Evolutionary conservation across 2,888 invertebrate species (phyloP).

Genomic region (Neoascia interrupta): DNA sequence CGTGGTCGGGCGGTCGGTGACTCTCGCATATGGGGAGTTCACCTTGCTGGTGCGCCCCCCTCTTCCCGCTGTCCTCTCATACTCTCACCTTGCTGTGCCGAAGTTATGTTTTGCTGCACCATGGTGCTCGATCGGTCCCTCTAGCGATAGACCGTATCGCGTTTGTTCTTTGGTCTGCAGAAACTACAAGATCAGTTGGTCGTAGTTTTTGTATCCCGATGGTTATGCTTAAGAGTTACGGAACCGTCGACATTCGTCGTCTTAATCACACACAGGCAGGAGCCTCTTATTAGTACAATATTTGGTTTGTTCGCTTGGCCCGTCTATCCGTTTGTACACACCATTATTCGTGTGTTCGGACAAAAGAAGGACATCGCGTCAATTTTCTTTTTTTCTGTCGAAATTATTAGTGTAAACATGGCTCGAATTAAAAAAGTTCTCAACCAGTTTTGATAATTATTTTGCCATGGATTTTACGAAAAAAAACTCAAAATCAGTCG

Average conservation of each 20-base stretch:
- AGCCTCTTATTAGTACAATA: slow-evolving; percentile 37
- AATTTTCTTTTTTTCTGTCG: slow-evolving; percentile 9
- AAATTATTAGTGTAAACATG: too few species aligned
- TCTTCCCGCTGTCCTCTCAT: too few species aligned
- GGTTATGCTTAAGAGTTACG: slow-evolving; percentile 32
- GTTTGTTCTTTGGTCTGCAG: slow-evolving; percentile 60
- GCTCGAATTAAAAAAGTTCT: too few species aligned
- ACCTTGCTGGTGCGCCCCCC: slow-evolving; percentile 64
- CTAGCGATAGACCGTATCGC: slow-evolving; percentile 55
- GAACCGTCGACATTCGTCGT: slow-evolving; percentile 7
- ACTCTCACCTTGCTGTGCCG: too few species aligned
- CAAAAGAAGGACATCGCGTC: slow-evolving; percentile 46
- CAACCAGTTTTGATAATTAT: too few species aligned
- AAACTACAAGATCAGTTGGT: slow-evolving; percentile 50
- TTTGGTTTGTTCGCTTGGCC: slow-evolving; percentile 18
- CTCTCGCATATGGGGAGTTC: slow-evolving; percentile 53
- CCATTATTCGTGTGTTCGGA: slow-evolving; percentile 16
- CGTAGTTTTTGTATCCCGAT: slow-evolving; percentile 52
- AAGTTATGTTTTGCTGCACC: too few species aligned
- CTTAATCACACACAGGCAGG: background rate
- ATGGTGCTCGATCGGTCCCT: slow-evolving; percentile 1
- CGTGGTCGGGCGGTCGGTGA: slow-evolving; percentile 51
- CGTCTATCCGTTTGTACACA: slow-evolving; percentile 32
- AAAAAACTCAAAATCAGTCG: too few species aligned
- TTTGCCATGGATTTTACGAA: too few species aligned